These are phyloP conservation scores for Bradypus variegatus DNA, from an alignment of 2,797 vertebrate genomes.

Conservation along the genomic window DNA sequence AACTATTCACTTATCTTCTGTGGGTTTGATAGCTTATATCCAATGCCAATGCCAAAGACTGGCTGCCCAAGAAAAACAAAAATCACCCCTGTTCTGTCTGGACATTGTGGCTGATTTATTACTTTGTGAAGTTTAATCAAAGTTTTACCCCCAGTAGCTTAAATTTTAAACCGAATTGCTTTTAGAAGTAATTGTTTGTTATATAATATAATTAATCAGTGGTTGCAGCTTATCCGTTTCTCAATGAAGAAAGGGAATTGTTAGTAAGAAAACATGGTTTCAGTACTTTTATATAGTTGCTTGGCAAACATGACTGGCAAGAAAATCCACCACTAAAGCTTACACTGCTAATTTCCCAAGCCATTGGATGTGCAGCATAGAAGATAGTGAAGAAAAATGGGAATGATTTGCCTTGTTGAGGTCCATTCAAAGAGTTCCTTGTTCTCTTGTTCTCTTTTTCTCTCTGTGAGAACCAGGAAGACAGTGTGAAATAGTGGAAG, in stretches of 20 bases:
- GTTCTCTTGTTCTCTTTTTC: background rate
- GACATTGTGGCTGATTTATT: constrained; percentile 57
- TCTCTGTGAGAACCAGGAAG: background rate
- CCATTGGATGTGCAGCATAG: background rate
- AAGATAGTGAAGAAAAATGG: background rate
- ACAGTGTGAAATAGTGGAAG: background rate
- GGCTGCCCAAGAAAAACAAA: constrained; percentile 1
- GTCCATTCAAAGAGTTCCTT: background rate
- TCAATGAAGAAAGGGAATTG: constrained; percentile 39
- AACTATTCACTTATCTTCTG: background rate
- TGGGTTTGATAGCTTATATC: constrained; percentile 23
- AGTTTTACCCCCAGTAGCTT: constrained; percentile 46
- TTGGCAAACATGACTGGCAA: background rate
- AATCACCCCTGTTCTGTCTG: background rate
- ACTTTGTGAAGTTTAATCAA: constrained; percentile 65
- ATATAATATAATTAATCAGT: constrained; percentile 55
- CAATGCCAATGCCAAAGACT: background rate
- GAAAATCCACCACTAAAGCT: background rate
- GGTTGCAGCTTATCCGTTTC: constrained; percentile 27
- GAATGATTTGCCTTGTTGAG: background rate
- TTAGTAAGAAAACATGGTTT: background rate
- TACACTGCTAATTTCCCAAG: background rate
- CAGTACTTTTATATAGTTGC: background rate
- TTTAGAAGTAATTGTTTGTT: constrained; percentile 43
- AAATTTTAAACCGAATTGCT: constrained; percentile 65